Base-by-base conservation (phyloP, 1,140 invertebrate genomes). In the Drosophila parvula region DNA sequence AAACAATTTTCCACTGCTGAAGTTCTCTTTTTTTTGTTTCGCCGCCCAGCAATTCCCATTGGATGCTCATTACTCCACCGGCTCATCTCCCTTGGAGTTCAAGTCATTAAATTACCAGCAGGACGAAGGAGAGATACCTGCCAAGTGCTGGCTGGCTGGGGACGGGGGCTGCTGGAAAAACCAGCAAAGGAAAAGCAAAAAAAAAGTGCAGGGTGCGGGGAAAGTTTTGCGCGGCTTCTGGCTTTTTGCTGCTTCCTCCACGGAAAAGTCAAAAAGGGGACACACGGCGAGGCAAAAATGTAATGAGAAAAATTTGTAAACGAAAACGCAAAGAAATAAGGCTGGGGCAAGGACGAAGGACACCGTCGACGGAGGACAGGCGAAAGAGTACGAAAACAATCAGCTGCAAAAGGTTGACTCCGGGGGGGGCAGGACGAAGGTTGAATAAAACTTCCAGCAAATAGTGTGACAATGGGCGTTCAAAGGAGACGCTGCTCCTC, bases 21-120 rank as follows among this genome's bases (percentile, higher is more conserved):
- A 22, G 22, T 22, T 22, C 22, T 3, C 22, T 22, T 22, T 22
- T 3, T 22, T 22, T 22, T n/a, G n/a, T n/a, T n/a, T n/a, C n/a
- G 22, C 22, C 22, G 22, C 22, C 27, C 12, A n/a, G 27, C 62
- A 18, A 30, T 45, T 16, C 27, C 28, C 28, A 38, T 45, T 34
- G 28, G 16, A n/a, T 40, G 12, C 41, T 40, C 28, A 45, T 56
- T 47, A 68, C 27, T 27, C 32, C 51, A 2, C 18, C 51, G 16
- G 34, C 18, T 1, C 34, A 34, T 27, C 22, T 11, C 40, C n/a
- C 41, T 30, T 14, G 38, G 34, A 68, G 44, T 50, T 81, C 63
- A 67, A 86, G 82, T 88, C 83, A 86, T 86, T 86, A 82, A 86
- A 86, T 86, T 86, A 86, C 83, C 82, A 73, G 50, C 50, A 36